Base-by-base conservation (phyloP, 2,797 vertebrate species). In the Sebastes steindachneri region DNA sequence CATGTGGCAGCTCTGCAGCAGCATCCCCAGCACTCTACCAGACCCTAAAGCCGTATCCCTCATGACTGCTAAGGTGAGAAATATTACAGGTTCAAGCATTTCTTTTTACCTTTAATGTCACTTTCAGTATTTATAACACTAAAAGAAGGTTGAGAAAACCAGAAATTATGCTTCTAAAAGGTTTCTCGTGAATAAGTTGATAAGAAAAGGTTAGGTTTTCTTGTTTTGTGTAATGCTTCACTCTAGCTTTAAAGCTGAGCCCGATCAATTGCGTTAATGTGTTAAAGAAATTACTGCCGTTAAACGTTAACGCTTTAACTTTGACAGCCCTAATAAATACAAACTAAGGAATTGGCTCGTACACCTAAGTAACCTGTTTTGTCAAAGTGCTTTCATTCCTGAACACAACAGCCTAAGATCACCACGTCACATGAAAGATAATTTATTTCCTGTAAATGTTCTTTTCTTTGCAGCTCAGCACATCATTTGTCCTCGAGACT, bases 1-100 rank as follows among this genome's bases (percentile, higher is more conserved):
- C 92, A 99, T 99, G 98, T 99, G 98, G 98, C 98, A 99, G 95
- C 95, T 99, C 77, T 99, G 98, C 91, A 99, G 98, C 94, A 99
- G 98, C 91, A 99, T 99, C 90, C 98, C 98, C 88, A 98, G 98
- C 95, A 98, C 97, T 0, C 95, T 99, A 85, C 98, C 98, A 3
- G 98, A 99, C 92, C 98, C 98, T 51, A 99, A 99, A 95, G 97
- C 97, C 0, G 97, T 99, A 74, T 99, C 98, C 26, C 95, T 99
- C 80, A 99, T 99, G 98, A 99, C 98, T 1, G 98, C 98, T 69
- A 99, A 99, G 97, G 98, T 99, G 93, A 96, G 90, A 51, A 41
- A 23, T 17, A 65, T 2, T 9, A 25, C 45, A 33, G 10, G 0
- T 7, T 77, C 25, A 70, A 19, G 4, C 15, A 3, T n/a, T 35